Base-by-base conservation (phyloP, 30 jellyfish, hydroid and myxozoan genomes). In the Aurelia aurita complex sp. Pacific region DNA sequence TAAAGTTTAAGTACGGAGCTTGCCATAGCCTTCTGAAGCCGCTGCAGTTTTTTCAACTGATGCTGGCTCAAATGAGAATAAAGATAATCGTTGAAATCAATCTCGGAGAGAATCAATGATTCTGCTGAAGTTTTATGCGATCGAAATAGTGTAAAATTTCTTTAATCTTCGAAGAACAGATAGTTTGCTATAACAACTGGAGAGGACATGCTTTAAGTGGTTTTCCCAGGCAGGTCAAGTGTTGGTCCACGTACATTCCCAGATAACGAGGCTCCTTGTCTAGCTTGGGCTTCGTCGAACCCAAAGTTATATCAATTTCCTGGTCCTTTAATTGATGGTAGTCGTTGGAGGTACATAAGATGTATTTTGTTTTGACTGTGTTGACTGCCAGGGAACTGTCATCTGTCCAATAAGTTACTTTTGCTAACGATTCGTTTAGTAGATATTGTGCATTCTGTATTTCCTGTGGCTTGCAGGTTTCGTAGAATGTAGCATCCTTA, bases 401-500 rank as follows among this genome's bases (percentile, higher is more conserved):
- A 80, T 64, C 89, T 64, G 89, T 64, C 89, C 81, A 77, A 38
- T 77, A 78, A 59, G 59, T 77, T 67, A 77, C 88, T 40, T 63
- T 77, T 68, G 78, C 59, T 54, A 75, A 23, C 74, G 55, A 75
- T 57, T 54, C 51, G 85, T 75, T 75, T 61, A 52, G 85, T 4
- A 38, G 5, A 38, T 4, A 2, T 38, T 38, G 50, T 2, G 50
- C 50, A 38, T 38, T 38, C 50, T 38, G 5, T 38, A 69, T 2
- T 61, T 78, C 89, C 35, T 80, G 51, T 80, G 81, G 81, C 60
- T 77, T 87, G 74, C 90, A 87, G 38, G 86, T 57, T 76, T 61
- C 77, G 76, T 87, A 87, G 50, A 87, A 76, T 52, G 96, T 77
- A 17, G 96, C 76, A 70, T 87, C 90, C 66, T 77, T 90, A 35